Percentiles rank a stretch among this genome's conserved stretches.
phyloP scores from a whole-genome alignment of 2,888 invertebrate species.

The Cryptocephalus moraei region DNA sequence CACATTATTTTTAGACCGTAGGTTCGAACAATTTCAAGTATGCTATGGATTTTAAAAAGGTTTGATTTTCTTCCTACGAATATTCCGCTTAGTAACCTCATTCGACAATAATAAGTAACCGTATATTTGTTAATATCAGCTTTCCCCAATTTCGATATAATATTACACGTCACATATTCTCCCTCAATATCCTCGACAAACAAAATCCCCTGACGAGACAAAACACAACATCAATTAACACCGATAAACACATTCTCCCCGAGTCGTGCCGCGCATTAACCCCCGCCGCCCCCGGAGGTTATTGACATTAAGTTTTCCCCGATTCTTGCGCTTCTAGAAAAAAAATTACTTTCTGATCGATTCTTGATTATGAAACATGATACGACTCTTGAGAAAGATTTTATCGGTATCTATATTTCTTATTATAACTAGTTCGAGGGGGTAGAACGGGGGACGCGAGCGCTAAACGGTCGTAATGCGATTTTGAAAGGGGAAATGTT shows the following conservation, averaged over 20 bases:
- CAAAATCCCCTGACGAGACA: constrained; percentile 9
- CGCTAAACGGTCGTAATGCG: constrained; percentile 3
- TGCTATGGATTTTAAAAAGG: too few relatives aligned
- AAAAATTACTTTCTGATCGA: constrained; percentile 20
- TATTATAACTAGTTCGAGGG: constrained; percentile 9
- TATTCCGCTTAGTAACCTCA: too few relatives aligned
- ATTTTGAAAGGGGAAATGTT: constrained; percentile 1
- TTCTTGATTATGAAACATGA: constrained; percentile 20
- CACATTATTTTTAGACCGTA: too few relatives aligned
- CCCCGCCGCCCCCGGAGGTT: constrained; percentile 10
- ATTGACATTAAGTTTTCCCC: constrained; percentile 13
- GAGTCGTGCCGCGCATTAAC: constrained; percentile 1
- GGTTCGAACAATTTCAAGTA: too few relatives aligned
- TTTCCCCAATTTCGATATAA: too few relatives aligned
- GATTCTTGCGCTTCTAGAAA: constrained; percentile 3
- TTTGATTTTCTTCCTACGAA: too few relatives aligned
- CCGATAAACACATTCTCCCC: constrained; percentile 17
- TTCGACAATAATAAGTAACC: too few relatives aligned
- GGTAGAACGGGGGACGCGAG: constrained; percentile 3
- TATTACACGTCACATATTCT: too few relatives aligned
- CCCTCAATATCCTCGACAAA: too few relatives aligned
- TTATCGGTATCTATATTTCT: constrained; percentile 10
- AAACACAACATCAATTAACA: constrained; percentile 17
- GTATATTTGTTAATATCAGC: too few relatives aligned
- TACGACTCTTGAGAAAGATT: constrained; percentile 11